These are phyloP conservation scores for Oreonectes daqikongensis DNA, from an alignment of 2,797 vertebrate genomes.

Conservation along the genomic window DNA sequence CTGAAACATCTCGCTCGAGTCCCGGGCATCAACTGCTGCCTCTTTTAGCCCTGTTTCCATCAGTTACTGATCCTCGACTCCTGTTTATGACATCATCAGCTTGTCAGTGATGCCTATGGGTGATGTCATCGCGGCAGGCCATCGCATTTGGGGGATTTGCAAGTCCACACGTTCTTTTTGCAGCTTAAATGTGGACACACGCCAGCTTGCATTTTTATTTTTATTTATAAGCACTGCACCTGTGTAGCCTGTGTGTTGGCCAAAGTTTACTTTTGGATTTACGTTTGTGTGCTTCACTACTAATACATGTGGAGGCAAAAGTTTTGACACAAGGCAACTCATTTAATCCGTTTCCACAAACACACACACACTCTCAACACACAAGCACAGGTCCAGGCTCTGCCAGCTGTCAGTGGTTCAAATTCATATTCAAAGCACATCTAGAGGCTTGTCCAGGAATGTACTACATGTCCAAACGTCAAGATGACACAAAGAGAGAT, in stretches of 20 bases:
- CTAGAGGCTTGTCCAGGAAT: slow-evolving; percentile 63
- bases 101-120: slow-evolving; percentile 15
- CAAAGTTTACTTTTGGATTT: slow-evolving; percentile 4
- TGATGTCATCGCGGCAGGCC: slow-evolving; percentile 40
- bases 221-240: slow-evolving; percentile 7
- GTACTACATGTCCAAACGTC: slow-evolving; percentile 59
- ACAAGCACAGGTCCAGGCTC: slow-evolving; percentile 36
- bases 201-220: slow-evolving; percentile 13
- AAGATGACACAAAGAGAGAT: slow-evolving; percentile 34
- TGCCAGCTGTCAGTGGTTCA: slow-evolving; percentile 46
- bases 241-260: neutral
- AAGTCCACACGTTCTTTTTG: slow-evolving; percentile 13
- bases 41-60: slow-evolving; percentile 57
- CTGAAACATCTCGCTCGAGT: slow-evolving; percentile 39
- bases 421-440: slow-evolving; percentile 50
- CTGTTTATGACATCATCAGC: slow-evolving; percentile 43
- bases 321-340: slow-evolving; percentile 34
- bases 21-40: slow-evolving; percentile 15
- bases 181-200: slow-evolving; percentile 2
- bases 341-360: slow-evolving; percentile 38
- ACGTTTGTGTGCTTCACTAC: neutral
- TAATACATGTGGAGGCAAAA: slow-evolving; percentile 6
- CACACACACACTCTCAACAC: neutral
- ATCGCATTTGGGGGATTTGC: slow-evolving; percentile 30
- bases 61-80: slow-evolving; percentile 50